Base-by-base conservation (phyloP, 2,797 vertebrate genomes). In the Siniperca undulata region DNA sequence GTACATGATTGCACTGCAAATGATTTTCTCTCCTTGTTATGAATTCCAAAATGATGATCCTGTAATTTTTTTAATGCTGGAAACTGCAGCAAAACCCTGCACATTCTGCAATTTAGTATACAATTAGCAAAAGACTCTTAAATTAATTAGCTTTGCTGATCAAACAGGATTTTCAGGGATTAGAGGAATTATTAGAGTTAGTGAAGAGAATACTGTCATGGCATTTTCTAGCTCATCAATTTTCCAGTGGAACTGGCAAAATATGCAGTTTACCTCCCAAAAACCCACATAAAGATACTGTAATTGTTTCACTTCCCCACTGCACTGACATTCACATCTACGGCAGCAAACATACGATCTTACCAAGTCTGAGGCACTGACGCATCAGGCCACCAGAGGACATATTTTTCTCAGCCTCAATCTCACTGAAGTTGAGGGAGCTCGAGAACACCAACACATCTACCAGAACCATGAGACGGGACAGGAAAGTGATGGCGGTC, bases 341-440 rank as follows among this genome's bases (percentile, higher is more conserved):
- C 10, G 3, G 36, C 76, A 71, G 61, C 27, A 80, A 60, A 85
- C 22, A 68, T 1, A 34, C 24, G 52, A 56, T 73, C 92, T 89
- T 93, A 98, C 97, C 97, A 5, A 98, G 96, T 94, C 97, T 93
- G 85, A 98, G 96, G 93, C 98, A 99, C 94, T 99, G 99, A 66
- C 99, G 96, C 98, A 99, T 99, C 85, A 99, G 94, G 62, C 99
- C 98, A 69, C 99, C 99, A 9, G 98, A 98, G 76, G 98, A 99
- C 99, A 99, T 99, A 94, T 99, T 99, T 94, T 99, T 99, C 93
- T 99, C 99, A 14, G 98, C 98, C 94, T 99, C 99, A 40, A 99
- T 99, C 92, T 99, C 98, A 85, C 97, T 99, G 93, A 99, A 99
- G 96, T 99, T 99, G 83, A 99, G 97, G 75, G 99, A 99, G 74